A percentile compares a stretch with the other conserved stretches of the same genome.
Conservation (phyloP, 2,888 invertebrate species). For the Branchinecta sandiegonensis region DNA sequence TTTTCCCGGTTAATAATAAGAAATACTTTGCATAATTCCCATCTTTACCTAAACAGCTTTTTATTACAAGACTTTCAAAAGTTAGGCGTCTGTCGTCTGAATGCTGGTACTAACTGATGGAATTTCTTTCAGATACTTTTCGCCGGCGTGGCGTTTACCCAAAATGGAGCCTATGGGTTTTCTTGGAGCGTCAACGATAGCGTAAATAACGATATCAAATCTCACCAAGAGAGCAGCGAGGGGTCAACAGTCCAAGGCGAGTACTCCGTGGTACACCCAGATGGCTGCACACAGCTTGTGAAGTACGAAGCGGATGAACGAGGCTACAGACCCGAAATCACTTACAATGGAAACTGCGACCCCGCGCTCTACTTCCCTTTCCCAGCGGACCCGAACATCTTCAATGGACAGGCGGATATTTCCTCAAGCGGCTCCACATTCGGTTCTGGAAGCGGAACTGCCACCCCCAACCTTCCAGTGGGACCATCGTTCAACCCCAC, state of each 20-base stretch:
- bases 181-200: conserved; percentile 2
- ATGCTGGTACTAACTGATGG: no score
- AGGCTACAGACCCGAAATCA: background rate
- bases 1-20: no score
- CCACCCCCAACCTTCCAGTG: background rate
- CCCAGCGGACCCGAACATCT: no score
- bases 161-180: background rate
- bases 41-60: no score
- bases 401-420: no score
- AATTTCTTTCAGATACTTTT: background rate
- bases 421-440: no score
- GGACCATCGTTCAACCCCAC: conserved; percentile 6
- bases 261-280: background rate
- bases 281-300: conserved; percentile 8
- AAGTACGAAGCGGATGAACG: background rate
- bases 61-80: no score
- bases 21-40: no score
- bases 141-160: background rate
- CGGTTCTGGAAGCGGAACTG: no score
- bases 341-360: background rate
- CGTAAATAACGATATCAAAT: conserved; percentile 7
- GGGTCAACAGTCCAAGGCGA: background rate
- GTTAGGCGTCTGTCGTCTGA: no score
- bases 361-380: background rate
- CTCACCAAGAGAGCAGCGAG: background rate